phyloP scores from a whole-genome alignment of 2,888 invertebrate species.

The Xestoiulus laeticollis region DNA sequence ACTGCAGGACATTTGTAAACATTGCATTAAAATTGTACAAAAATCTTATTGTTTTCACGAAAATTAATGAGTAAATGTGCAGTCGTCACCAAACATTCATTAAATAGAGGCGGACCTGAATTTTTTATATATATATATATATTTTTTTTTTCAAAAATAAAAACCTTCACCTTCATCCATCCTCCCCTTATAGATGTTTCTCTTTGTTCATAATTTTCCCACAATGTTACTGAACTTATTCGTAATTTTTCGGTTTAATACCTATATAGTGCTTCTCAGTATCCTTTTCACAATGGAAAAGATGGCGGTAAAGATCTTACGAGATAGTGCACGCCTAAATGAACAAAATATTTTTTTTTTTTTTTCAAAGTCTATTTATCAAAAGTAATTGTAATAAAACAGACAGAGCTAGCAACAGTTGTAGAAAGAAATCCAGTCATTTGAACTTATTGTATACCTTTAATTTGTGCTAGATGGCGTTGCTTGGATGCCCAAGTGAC shows the following conservation, averaged over 20 bases:
- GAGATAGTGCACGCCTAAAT: not conserved
- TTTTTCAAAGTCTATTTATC: not conserved
- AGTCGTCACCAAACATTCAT: too few species aligned
- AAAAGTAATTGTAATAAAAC: not conserved
- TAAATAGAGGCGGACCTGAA: too few species aligned
- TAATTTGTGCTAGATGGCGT: not conserved
- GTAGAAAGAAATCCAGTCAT: not conserved
- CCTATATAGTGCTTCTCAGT: not conserved
- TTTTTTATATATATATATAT: too few species aligned
- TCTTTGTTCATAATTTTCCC: conserved; percentile 17
- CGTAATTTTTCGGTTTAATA: not conserved
- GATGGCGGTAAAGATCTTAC: not conserved
- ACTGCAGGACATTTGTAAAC: too few species aligned
- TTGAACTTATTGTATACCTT: not conserved
- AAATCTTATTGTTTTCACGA: too few species aligned
- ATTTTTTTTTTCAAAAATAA: not conserved
- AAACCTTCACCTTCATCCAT: conserved; percentile 5
- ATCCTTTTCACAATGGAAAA: not conserved
- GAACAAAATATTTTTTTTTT: not conserved
- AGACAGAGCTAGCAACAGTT: not conserved
- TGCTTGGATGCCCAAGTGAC: not conserved
- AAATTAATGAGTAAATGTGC: too few species aligned
- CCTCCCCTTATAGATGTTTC: not conserved
- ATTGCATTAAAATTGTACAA: too few species aligned
- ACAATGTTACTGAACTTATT: not conserved